Evolutionary conservation across 2,797 vertebrate species (phyloP).

Genomic region (Poeciliopsis turneri): DNA sequence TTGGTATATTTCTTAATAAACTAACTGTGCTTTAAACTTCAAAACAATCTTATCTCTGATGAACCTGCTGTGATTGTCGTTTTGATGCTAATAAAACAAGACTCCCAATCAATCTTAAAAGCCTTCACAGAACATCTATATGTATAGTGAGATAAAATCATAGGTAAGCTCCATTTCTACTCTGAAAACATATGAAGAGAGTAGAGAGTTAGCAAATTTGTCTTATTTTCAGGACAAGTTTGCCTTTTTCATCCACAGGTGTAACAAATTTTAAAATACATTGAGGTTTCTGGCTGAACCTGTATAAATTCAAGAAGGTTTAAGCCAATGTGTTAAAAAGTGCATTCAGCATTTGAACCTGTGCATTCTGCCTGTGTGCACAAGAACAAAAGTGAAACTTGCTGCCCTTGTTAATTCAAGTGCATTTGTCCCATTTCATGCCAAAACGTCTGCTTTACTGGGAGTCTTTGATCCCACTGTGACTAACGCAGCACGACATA

Average conservation of each 20-base stretch:
- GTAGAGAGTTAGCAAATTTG: neutral
- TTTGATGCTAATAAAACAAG: neutral
- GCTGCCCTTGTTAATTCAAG: neutral
- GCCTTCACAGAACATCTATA: neutral
- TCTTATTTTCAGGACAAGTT: neutral
- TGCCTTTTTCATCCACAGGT: neutral
- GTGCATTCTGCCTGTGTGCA: neutral
- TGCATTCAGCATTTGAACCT: neutral
- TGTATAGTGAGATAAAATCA: neutral
- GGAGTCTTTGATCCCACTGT: slow-evolving; percentile 34
- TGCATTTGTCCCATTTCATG: neutral
- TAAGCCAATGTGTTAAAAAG: neutral
- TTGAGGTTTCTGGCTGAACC: neutral
- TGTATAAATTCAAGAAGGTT: neutral
- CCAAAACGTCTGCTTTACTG: neutral
- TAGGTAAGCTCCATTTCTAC: neutral
- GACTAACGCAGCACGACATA: slow-evolving; percentile 42
- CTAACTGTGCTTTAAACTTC: neutral
- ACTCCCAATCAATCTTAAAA: neutral
- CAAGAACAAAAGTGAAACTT: neutral
- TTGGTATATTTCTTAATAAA: neutral
- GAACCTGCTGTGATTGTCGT: neutral
- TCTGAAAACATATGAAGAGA: neutral
- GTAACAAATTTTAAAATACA: neutral
- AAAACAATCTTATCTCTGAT: neutral